Base-by-base conservation (phyloP, 2,113 vertebrate genomes). In the Riparia riparia region DNA sequence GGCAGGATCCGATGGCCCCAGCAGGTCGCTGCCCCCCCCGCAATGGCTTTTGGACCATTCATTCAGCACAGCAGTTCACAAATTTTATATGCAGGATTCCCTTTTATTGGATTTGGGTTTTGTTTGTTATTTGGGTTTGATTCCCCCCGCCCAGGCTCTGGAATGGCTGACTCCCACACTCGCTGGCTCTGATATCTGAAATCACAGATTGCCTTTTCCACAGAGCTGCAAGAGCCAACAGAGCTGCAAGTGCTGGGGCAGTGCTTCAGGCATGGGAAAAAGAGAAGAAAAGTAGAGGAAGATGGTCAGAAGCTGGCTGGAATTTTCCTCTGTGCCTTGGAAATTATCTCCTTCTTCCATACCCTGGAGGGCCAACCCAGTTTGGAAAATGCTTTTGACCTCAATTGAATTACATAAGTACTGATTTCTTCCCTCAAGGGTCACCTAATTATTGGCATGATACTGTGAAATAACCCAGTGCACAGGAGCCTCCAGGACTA, bases 321-420 rank as follows among this genome's bases (percentile, higher is more conserved):
- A 95, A 93, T 95, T 92, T 95, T 96, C 45, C 72, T 78, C 51
- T 71, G 39, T 5, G 13, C 51, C 34, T 93, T 74, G 56, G 41
- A 92, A 95, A 89, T 63, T 83, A 78, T 83, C 56, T 81, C 29
- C 82, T 78, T 16, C 22, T 93, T 93, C 42, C 39, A 31, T 41
- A 90, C 39, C 69, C 79, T 3, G 1, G 72, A 47, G 86, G 94
- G 34, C 14, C 91, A 91, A 92, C 76, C 56, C 56, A 84, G 86
- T 95, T 95, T 89, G 68, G 44, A 95, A 89, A 91, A 56, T 64
- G 60, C 31, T 50, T 92, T 91, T 92, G 83, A 95, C 88, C 90
- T 96, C 69, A 78, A 42, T 39, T 79, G 77, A 90, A 83, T 93
- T 96, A 78, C 61, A 74, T 94, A 96, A 96, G 44, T 49, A 45